These are phyloP conservation scores for Yponomeuta cagnagella DNA, from an alignment of 2,888 invertebrate genomes.

Conservation along the genomic window DNA sequence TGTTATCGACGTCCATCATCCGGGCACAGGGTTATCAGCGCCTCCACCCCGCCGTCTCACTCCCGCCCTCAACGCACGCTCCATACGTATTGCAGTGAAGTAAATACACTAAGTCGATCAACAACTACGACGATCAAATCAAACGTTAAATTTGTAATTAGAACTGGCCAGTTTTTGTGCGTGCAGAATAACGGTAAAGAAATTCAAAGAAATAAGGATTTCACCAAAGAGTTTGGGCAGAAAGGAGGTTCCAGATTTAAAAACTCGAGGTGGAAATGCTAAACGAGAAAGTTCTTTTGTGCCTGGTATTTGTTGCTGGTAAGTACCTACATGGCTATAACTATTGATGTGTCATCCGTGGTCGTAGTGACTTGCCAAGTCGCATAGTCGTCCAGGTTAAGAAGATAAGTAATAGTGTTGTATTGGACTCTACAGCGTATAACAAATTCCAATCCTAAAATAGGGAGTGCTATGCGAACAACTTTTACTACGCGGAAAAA, in stretches of 20 bases:
- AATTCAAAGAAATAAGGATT: not conserved
- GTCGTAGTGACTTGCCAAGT: not conserved
- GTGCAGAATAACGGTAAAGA: constrained; percentile 25
- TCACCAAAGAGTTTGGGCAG: not conserved
- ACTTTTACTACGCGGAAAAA: too few species aligned
- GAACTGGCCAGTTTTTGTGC: constrained; percentile 1
- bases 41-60: constrained; percentile 29
- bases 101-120: constrained; percentile 39
- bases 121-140: constrained; percentile 29
- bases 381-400: too few species aligned
- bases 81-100: constrained; percentile 54
- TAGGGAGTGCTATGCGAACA: too few species aligned
- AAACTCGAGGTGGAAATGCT: constrained; percentile 62
- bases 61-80: constrained; percentile 37
- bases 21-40: constrained; percentile 59
- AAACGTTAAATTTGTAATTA: not conserved
- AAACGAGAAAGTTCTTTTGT: constrained; percentile 57
- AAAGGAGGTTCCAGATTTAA: constrained; percentile 30
- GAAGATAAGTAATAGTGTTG: too few species aligned
- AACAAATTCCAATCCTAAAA: too few species aligned
- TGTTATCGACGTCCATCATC: constrained; percentile 40
- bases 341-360: constrained; percentile 7
- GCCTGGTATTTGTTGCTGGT: constrained; percentile 59
- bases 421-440: too few species aligned
- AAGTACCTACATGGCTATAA: constrained; percentile 29